Percentiles rank a stretch among this genome's conserved stretches.
phyloP scores from a whole-genome alignment of 2,797 vertebrate genomes.

The Cichlasoma orientale region DNA sequence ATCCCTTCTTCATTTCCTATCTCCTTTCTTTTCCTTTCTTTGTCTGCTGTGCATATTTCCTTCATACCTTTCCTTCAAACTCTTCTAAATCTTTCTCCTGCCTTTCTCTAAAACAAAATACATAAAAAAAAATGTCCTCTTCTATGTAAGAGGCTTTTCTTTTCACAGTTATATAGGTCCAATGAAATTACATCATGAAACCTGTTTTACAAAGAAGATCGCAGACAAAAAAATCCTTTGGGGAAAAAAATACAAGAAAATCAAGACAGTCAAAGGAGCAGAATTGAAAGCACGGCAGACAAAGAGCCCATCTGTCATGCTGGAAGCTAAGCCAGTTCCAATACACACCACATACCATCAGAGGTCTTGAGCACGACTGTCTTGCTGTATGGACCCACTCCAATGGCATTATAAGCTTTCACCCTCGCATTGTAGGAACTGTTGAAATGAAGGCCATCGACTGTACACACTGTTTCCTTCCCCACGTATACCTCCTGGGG shows the following conservation, averaged over 20 bases:
- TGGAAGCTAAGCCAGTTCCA: background rate
- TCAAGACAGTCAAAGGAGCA: background rate
- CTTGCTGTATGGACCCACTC: conserved; percentile 96
- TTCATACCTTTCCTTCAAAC: no score
- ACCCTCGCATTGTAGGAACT: conserved; percentile 97
- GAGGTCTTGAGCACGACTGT: conserved; percentile 96
- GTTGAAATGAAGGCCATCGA: conserved; percentile 98
- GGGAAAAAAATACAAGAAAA: background rate
- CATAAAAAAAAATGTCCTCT: background rate
- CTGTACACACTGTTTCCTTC: conserved; percentile 96
- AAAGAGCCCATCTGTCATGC: background rate
- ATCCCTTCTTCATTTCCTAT: background rate
- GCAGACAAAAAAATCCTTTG: background rate
- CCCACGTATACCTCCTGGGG: conserved; percentile 96
- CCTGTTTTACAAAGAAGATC: background rate
- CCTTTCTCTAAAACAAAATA: background rate
- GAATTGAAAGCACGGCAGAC: background rate
- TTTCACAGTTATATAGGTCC: background rate
- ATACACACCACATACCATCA: conserved; percentile 82
- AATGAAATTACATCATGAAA: background rate
- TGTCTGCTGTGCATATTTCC: background rate
- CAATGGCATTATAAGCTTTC: conserved; percentile 92
- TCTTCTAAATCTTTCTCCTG: background rate
- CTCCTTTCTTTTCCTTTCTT: background rate
- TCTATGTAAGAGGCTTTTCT: background rate